A percentile compares a stretch with the other conserved stretches of the same genome.
phyloP scores from a whole-genome alignment of 2,888 invertebrate genomes.

The Stenchaetothrips biformis region DNA sequence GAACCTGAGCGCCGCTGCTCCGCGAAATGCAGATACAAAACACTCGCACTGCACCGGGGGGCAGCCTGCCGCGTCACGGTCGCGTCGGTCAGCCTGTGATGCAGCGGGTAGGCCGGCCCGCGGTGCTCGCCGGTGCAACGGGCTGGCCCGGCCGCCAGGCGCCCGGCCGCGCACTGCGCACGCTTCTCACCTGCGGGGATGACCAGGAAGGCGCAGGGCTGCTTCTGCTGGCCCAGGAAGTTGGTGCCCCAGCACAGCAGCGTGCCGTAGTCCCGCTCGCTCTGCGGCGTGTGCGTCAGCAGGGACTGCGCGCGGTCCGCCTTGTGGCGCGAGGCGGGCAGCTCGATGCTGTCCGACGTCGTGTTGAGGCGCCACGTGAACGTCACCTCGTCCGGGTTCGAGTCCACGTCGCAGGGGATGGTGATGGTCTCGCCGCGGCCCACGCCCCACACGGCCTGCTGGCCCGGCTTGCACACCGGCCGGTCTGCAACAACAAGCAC shows the following conservation, averaged over 20 bases:
- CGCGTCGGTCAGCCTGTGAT: background rate
- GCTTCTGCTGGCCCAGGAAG: constrained; percentile 64
- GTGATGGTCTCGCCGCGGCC: constrained; percentile 63
- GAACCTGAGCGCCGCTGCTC: too few relatives aligned
- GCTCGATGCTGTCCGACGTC: constrained; percentile 63
- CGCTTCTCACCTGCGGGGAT: constrained; percentile 67
- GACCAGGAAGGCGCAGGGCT: constrained; percentile 68
- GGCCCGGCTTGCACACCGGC: constrained; percentile 65
- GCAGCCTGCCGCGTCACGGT: background rate
- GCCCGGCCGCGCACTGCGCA: background rate
- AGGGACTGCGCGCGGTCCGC: constrained; percentile 60
- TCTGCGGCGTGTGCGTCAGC: constrained; percentile 65
- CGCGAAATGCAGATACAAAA: background rate
- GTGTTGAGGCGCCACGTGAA: constrained; percentile 76
- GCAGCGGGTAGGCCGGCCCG: background rate
- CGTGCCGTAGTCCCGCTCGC: constrained; percentile 68
- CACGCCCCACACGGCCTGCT: constrained; percentile 65
- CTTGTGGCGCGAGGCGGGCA: constrained; percentile 57
- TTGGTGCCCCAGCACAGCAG: constrained; percentile 69
- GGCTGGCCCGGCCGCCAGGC: background rate
- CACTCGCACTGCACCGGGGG: background rate
- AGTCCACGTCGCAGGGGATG: constrained; percentile 66
- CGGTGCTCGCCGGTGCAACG: background rate
- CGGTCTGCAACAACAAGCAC: constrained; percentile 51
- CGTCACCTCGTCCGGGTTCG: constrained; percentile 66